Percentiles rank a stretch among this genome's conserved stretches.
Evolutionary conservation across 2,888 invertebrate species (phyloP).

Genomic region (Plebejus argus): DNA sequence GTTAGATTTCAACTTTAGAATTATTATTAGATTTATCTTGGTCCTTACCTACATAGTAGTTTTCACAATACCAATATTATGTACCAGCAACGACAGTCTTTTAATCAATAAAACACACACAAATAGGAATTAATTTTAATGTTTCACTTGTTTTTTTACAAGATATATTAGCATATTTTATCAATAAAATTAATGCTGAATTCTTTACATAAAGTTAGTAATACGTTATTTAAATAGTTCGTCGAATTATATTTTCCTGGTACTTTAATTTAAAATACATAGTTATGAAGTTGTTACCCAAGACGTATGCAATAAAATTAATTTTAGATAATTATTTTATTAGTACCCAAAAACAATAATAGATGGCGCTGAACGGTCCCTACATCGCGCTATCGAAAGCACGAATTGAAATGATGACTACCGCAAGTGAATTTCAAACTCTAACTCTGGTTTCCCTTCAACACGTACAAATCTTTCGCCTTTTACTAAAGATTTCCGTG

Average conservation of each 20-base stretch:
- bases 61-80: not conserved
- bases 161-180: not conserved
- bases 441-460: constrained; percentile 45
- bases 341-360: not conserved
- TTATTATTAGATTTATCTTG: not conserved
- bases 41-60: not conserved
- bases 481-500: constrained; percentile 91
- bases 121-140: not conserved
- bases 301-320: not conserved
- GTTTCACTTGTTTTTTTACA: not conserved
- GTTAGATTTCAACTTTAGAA: not conserved
- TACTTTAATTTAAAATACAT: not conserved
- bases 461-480: constrained; percentile 87
- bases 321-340: not conserved
- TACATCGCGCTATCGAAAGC: constrained; percentile 5
- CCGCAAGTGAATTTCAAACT: not conserved
- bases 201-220: not conserved
- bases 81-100: not conserved
- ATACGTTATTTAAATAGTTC: not conserved
- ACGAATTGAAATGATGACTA: not conserved
- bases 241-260: not conserved
- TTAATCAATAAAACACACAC: not conserved
- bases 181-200: not conserved
- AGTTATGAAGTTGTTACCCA: not conserved
- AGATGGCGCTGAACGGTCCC: not conserved